Base-by-base conservation (phyloP, 1,140 invertebrate genomes). In the Drosophila melanica region DNA sequence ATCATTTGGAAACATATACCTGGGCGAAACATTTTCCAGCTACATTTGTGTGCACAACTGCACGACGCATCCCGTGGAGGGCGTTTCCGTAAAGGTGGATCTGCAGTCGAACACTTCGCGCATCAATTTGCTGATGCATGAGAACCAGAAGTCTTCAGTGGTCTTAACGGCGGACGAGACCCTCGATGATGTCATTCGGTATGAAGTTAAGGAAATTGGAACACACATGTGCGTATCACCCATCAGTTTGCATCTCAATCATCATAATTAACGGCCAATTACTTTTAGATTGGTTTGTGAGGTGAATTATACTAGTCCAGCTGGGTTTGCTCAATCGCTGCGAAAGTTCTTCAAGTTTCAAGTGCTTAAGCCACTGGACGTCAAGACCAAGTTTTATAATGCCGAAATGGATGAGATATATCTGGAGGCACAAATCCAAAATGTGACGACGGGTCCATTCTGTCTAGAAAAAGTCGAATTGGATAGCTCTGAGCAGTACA, bases 301-400 rank as follows among this genome's bases (percentile, higher is more conserved):
- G 93, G 98, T 99, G 3, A 96, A 95, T 74, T 99, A 99, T 91
- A 95, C 94, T 73, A 95, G 95, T 55, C 92, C 95, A 60, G 93
- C 94, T 60, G 95, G 96, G 71, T 94, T 95, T 78, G 93, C 95
- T 54, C 94, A 94, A 70, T 96, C 95, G n/a, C 96, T 99, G 91
- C 94, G 97, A 81, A 99, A 99, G 92, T 99, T 98, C 92, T 99
- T 99, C 92, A 99, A 99, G 93, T 99, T 99, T 93, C 97, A 99
- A 95, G 98, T 99, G 0, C 94, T 98, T 67, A 99, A 99, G 92
- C 98, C 98, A 44, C 93, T 99, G 11, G 98, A 99, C 95, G 98
- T 99, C 0, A 98, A 99, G 93, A 99, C 98, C 4, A 99, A 99
- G 91, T 99, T 99, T 92, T 99, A 98, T 91, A 98, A 98, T 94